A percentile compares a stretch with the other conserved stretches of the same genome.
These are phyloP conservation scores for Mola mola DNA, from an alignment of 2,113 vertebrate genomes.

Conservation along the genomic window DNA sequence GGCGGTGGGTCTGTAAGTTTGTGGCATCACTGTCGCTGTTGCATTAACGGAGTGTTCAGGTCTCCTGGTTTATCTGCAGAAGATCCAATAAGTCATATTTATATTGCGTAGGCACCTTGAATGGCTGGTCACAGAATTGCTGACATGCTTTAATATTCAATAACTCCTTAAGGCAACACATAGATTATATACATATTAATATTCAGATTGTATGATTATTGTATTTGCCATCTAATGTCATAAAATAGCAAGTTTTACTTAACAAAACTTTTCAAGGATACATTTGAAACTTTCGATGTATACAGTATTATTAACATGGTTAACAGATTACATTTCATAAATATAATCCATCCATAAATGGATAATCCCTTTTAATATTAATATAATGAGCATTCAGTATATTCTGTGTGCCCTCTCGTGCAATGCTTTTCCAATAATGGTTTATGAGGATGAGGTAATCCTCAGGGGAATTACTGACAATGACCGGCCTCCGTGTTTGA, in stretches of 20 bases:
- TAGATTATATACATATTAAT: neutral
- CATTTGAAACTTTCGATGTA: too few relatives aligned
- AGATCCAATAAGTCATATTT: constrained; percentile 7
- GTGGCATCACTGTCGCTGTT: constrained; percentile 31
- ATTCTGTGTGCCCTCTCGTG: neutral
- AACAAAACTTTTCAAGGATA: too few relatives aligned
- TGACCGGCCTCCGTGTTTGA: constrained; percentile 38
- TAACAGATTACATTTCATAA: constrained; percentile 4
- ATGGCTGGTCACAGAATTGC: constrained; percentile 5
- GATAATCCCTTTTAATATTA: too few relatives aligned
- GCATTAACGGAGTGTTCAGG: constrained; percentile 27
- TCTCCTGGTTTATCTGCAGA: constrained; percentile 14
- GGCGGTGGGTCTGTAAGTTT: constrained; percentile 27
- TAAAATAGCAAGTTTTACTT: too few relatives aligned
- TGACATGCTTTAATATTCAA: neutral
- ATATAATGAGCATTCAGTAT: constrained; percentile 6
- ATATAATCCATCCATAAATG: too few relatives aligned
- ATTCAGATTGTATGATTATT: too few relatives aligned
- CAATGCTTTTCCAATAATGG: too few relatives aligned
- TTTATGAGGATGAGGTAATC: constrained; percentile 43
- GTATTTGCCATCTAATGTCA: too few relatives aligned
- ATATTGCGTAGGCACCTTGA: neutral
- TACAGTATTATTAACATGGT: too few relatives aligned
- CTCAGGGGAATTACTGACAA: constrained; percentile 18
- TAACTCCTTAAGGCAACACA: too few relatives aligned